Evolutionary conservation across 2,113 vertebrate species (phyloP).

Genomic region (Noturus placidus): DNA sequence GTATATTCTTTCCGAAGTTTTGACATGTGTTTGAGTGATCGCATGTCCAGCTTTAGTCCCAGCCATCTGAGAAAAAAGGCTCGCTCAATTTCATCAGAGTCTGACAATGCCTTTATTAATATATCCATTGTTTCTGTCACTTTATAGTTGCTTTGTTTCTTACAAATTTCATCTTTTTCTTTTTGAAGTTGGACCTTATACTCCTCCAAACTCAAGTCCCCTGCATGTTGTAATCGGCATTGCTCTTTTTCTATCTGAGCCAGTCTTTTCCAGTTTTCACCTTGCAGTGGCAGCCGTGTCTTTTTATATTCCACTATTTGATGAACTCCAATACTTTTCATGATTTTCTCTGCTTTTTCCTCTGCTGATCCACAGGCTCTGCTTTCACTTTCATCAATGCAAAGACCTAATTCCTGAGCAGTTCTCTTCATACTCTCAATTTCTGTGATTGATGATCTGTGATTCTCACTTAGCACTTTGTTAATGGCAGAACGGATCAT

Average conservation of each 20-base stretch:
- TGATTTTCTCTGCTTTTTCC: conserved; percentile 34
- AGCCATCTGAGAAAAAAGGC: conserved; percentile 59
- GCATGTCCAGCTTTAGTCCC: conserved; percentile 49
- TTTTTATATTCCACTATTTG: conserved; percentile 54
- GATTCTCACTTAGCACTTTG: not conserved
- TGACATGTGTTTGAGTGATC: conserved; percentile 25
- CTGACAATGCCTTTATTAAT: conserved; percentile 48
- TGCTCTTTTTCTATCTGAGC: conserved; percentile 59
- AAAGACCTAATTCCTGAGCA: conserved; percentile 54
- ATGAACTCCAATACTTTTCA: conserved; percentile 1
- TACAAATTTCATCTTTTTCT: not conserved
- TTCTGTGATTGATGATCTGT: fast-evolving
- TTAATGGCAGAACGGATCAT: conserved; percentile 43
- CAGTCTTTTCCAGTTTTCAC: conserved; percentile 54
- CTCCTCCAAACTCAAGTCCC: not conserved
- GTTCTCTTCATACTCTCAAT: conserved; percentile 9
- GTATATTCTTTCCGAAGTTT: not conserved
- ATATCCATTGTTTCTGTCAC: conserved; percentile 25
- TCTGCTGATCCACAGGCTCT: conserved; percentile 26
- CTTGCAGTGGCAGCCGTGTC: conserved; percentile 55
- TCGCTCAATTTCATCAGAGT: conserved; percentile 35
- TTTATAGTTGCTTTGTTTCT: not conserved
- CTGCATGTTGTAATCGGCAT: conserved; percentile 44
- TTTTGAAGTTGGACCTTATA: conserved; percentile 48
- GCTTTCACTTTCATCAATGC: conserved; percentile 54